Evolutionary conservation across 2,797 vertebrate species (phyloP).

Genomic region (Kryptolebias ocellatus): DNA sequence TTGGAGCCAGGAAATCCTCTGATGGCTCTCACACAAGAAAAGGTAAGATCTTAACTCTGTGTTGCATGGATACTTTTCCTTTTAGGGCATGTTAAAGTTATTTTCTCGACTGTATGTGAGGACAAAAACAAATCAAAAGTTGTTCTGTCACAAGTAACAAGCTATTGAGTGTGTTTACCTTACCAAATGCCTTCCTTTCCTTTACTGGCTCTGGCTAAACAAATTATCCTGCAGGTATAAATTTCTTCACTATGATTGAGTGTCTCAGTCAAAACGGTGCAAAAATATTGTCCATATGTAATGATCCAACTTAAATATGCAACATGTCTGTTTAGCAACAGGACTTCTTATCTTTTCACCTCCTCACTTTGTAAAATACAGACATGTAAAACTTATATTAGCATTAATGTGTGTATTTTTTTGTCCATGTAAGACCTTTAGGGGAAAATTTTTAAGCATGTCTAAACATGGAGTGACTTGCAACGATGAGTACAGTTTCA

Average conservation of each 20-base stretch:
- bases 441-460: too few relatives aligned
- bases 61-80: background rate
- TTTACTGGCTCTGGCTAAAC: background rate
- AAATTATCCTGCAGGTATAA: background rate
- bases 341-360: background rate
- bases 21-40: slow-evolving; percentile 69
- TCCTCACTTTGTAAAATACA: slow-evolving; percentile 30
- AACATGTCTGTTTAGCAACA: slow-evolving; percentile 1
- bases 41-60: slow-evolving; percentile 60
- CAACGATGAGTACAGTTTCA: too few relatives aligned
- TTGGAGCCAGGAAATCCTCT: slow-evolving; percentile 34
- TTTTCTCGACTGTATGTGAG: slow-evolving; percentile 5
- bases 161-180: slow-evolving; percentile 1
- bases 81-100: background rate
- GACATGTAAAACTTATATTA: slow-evolving; percentile 24
- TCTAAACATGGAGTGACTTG: too few relatives aligned
- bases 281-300: slow-evolving; percentile 8
- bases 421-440: background rate
- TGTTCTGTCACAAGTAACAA: background rate
- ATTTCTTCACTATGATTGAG: background rate
- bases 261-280: slow-evolving; percentile 9
- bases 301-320: slow-evolving; percentile 27
- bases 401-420: background rate
- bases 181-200: slow-evolving; percentile 20
- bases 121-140: background rate